phyloP scores from a whole-genome alignment of 2,113 vertebrate genomes.

The Stegostoma tigrinum region DNA sequence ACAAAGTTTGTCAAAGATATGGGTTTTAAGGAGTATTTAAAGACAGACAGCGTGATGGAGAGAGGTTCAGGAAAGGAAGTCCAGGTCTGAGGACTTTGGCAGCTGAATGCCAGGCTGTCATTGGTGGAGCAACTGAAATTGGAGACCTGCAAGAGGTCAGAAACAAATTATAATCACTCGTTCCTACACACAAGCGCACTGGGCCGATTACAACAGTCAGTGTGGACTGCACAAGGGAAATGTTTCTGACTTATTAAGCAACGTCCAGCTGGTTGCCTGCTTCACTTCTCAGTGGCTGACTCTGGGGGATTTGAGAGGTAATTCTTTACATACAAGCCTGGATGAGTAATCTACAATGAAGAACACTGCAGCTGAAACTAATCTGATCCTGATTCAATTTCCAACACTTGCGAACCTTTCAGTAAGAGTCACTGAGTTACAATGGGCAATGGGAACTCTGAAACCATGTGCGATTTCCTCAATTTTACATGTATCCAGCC shows the following conservation, averaged over 20 bases:
- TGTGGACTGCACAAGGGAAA: not conserved
- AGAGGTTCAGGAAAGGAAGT: not conserved
- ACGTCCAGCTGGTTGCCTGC: not conserved
- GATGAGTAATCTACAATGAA: not conserved
- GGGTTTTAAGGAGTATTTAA: not conserved
- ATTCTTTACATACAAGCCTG: not conserved
- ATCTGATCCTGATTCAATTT: not conserved
- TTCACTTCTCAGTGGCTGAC: not conserved
- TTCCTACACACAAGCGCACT: not conserved
- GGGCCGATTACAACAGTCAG: not conserved
- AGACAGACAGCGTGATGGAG: not conserved
- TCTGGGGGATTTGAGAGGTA: not conserved
- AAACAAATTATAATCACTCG: not conserved
- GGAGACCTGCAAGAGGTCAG: not conserved
- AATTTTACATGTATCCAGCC: not conserved
- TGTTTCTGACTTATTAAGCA: not conserved
- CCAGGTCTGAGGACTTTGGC: not conserved
- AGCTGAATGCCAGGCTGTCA: not conserved
- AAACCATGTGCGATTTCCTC: not conserved
- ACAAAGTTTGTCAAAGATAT: not conserved
- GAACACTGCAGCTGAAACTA: not conserved
- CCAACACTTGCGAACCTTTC: not conserved
- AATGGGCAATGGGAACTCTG: not conserved
- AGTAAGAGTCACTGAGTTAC: not conserved
- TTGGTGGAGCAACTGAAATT: not conserved